phyloP scores from a whole-genome alignment of 1,140 invertebrate genomes.

The Penaeus indicus region DNA sequence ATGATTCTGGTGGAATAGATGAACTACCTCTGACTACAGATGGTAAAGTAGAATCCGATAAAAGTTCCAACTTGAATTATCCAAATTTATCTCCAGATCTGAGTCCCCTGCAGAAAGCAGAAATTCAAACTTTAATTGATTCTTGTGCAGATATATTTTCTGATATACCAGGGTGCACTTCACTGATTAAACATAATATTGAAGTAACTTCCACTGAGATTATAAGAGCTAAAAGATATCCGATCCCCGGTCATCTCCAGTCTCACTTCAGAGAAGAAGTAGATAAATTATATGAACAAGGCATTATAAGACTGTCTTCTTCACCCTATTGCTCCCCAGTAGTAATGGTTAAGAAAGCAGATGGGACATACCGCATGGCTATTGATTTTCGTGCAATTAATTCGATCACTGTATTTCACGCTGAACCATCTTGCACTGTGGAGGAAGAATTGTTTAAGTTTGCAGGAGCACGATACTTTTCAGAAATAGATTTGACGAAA shows the following conservation, averaged over 20 bases:
- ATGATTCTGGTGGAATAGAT: too few relatives aligned
- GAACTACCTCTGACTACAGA: too few relatives aligned
- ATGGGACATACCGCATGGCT: not conserved
- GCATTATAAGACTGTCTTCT: slow-evolving; percentile 7
- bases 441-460: not conserved
- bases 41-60: too few relatives aligned
- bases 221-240: too few relatives aligned
- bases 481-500: not conserved
- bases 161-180: slow-evolving; percentile 7
- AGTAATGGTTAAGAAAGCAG: slow-evolving; percentile 30
- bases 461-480: not conserved
- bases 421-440: too few relatives aligned
- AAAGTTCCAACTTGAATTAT: too few relatives aligned
- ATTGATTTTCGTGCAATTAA: slow-evolving; percentile 13
- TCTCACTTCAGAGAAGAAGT: too few relatives aligned
- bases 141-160: not conserved
- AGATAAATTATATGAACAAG: not conserved
- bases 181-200: too few relatives aligned
- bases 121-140: not conserved
- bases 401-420: not conserved
- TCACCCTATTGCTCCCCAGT: too few relatives aligned
- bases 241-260: too few relatives aligned
- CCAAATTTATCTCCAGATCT: not conserved
- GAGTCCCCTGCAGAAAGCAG: not conserved
- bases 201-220: too few relatives aligned